These are phyloP conservation scores for Potamilus streckersoni DNA, from an alignment of 1,140 invertebrate species.

Conservation along the genomic window DNA sequence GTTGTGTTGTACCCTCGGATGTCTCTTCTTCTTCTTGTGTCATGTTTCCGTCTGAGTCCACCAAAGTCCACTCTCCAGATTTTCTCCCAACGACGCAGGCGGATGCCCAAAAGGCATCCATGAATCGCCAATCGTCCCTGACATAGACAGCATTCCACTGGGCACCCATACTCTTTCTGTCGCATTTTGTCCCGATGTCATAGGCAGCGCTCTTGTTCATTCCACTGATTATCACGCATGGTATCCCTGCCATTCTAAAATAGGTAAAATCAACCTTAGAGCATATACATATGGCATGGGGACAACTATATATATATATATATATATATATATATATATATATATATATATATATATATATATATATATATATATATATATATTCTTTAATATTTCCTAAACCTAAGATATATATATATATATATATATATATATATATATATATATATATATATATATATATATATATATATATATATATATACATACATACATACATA, in stretches of 20 bases:
- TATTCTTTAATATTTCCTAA: too few species aligned
- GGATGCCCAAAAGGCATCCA: slow-evolving; percentile 64
- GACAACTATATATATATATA: too few species aligned
- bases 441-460: too few species aligned
- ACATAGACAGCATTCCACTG: slow-evolving; percentile 66
- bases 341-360: too few species aligned
- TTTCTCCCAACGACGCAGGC: slow-evolving; percentile 58
- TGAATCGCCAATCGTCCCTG: slow-evolving; percentile 59
- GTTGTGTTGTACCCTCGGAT: slow-evolving; percentile 54
- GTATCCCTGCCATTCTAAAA: slow-evolving; percentile 59
- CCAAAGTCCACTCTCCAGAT: slow-evolving; percentile 58
- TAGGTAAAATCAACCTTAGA: too few species aligned
- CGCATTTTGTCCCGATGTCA: slow-evolving; percentile 54
- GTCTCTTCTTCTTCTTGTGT: slow-evolving; percentile 52
- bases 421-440: too few species aligned
- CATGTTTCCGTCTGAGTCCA: slow-evolving; percentile 54
- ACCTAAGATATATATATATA: too few species aligned
- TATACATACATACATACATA: too few species aligned
- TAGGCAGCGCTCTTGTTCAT: slow-evolving; percentile 66
- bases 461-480: too few species aligned
- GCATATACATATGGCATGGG: too few species aligned
- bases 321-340: too few species aligned
- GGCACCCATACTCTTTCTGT: slow-evolving; percentile 56
- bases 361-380: too few species aligned
- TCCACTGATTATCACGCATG: slow-evolving; percentile 60